Percentiles rank a stretch among this genome's conserved stretches.
Evolutionary conservation across 2,113 vertebrate species (phyloP).

Genomic region (Oreochromis spilurus): DNA sequence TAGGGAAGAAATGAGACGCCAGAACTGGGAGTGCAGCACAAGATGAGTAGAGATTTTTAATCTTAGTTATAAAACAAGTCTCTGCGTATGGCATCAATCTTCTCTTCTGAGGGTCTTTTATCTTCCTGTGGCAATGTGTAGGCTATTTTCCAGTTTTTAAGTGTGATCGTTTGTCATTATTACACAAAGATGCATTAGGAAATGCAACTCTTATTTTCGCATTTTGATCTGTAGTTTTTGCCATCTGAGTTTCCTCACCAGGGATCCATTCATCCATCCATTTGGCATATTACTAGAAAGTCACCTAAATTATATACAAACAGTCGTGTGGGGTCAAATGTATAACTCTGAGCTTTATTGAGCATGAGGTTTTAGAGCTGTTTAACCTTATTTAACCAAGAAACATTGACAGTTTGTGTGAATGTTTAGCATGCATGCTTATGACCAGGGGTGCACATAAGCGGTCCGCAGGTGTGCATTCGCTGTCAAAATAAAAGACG

Average conservation of each 20-base stretch:
- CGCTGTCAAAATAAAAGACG: too few relatives aligned
- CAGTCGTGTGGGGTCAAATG: background rate
- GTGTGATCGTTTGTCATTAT: background rate
- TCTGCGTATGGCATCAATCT: conserved; percentile 25
- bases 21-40: conserved; percentile 23
- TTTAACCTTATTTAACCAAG: background rate
- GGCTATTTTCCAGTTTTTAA: background rate
- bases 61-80: conserved; percentile 8
- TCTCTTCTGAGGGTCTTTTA: background rate
- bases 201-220: background rate
- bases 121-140: background rate
- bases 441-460: background rate
- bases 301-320: fast-evolving
- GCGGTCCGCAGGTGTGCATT: too few relatives aligned
- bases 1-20: conserved; percentile 48
- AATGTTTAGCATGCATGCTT: background rate
- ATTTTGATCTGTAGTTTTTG: background rate
- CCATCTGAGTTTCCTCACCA: background rate
- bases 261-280: background rate
- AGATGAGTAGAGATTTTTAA: conserved; percentile 4
- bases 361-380: fast-evolving
- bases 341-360: background rate
- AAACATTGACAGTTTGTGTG: background rate
- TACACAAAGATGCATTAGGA: background rate
- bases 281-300: background rate